Evolutionary conservation across 2,113 vertebrate genomes (phyloP), one percentile per base, ranked within the genome.

Genomic region (Corvus moneduloides): DNA sequence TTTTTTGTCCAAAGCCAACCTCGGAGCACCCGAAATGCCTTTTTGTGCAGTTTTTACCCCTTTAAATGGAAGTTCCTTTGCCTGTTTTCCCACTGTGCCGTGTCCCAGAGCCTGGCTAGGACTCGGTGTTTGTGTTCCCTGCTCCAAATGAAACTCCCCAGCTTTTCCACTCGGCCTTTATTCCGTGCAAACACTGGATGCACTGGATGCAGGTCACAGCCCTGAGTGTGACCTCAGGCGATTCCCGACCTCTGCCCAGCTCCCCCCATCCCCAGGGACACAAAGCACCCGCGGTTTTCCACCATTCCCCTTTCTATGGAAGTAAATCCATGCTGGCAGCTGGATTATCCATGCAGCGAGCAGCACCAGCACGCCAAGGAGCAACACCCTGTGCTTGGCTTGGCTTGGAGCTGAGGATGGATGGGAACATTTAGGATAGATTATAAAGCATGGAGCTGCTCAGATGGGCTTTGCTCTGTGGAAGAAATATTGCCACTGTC

Each of bases 211-310:
- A 44, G 56, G 24, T 11, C 72, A 35, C 43, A 51, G 83, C 37
- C 55, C 73, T 9, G 46, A 49, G 48, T 37, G 15, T 32, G 69
- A 37, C 90, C 92, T 52, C 8, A 23, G 3, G 26, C 37, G 69
- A 54, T 76, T 83, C n/a, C 27, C 37, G 48, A 72, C 54, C 63
- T 88, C 26, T 48, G 66, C 49, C 26, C 66, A 9, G 66, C 66
- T 51, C 9, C 11, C 69, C 10, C 9, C 33, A n/a, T 3, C 43
- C 74, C 48, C 7, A 1, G 20, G 32, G 69, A 28, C 1, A 1
- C 33, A 2, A 4, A 28, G 3, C 23, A 13, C 13, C 37, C 27
- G 0, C 1, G 0, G 0, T 19, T 64, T 39, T 7, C 17, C 46
- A 16, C 12, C 22, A 10, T 28, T 43, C 37, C 28, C 48, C 48